Base-by-base conservation (phyloP, 1,140 invertebrate genomes). In the Arctopsyche grandis region DNA sequence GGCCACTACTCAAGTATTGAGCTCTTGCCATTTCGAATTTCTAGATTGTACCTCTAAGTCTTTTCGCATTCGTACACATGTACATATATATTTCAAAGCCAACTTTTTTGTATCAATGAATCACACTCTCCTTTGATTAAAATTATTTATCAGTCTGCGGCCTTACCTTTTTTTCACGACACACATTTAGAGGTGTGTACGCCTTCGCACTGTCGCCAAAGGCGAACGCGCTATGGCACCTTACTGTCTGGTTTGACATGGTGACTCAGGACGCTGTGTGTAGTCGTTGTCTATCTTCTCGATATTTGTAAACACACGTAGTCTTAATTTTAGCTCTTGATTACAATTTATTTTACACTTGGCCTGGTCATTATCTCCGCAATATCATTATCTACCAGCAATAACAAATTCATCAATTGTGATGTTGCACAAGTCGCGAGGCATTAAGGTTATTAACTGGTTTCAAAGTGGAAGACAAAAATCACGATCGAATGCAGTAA, bases 221-320 rank as follows among this genome's bases (percentile, higher is more conserved):
- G 19, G 12, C 63, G 58, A 19, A 60, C 63, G 10, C 63, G 10
- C 12, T 66, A 24, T 66, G 63, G 63, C 63, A 66, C 63, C 63
- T 66, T 22, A 66, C 63, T 66, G 63, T 66, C 63, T 66, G 63
- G 63, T 66, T 66, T 29, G 63, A 66, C 63, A 26, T 5, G 19
- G 21, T 66, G 63, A 66, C 63, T 66, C 63, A 66, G 26, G 12
- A 3, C n/a, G n/a, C 5, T 21, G 7, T 60, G 56, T 60, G 56
- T 60, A 21, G 56, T 60, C 56, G 56, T 5, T 52, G 48, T n/a
- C 58, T 9, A 60, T 21, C 63, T 24, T 26, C 63, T 26, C 21
- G 63, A 29, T 14, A 29, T 66, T 9, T 26, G 63, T 66, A 66
- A 0, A 26, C 63, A 14, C 26, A 22, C 63, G 21, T 66, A 22